phyloP scores from a whole-genome alignment of 2,113 vertebrate genomes.

The Eulemur rufifrons region DNA sequence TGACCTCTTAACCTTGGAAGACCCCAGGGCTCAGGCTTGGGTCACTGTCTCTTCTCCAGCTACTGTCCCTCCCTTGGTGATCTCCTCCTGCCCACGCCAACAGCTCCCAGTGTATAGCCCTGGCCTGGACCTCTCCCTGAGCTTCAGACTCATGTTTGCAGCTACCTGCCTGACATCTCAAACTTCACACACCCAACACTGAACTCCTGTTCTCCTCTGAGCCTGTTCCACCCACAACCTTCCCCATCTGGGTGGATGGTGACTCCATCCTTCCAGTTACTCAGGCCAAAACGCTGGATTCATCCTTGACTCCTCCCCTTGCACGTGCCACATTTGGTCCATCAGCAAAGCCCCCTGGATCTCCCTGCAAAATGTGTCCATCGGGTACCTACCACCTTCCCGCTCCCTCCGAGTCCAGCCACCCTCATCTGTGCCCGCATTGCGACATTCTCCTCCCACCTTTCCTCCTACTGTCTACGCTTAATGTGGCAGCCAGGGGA shows the following conservation, averaged over 20 bases:
- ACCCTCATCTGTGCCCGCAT: background rate
- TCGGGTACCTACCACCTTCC: background rate
- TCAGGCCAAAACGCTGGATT: background rate
- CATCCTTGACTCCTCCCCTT: background rate
- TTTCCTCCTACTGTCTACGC: fast-evolving
- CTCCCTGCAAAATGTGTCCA: background rate
- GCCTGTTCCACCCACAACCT: no score
- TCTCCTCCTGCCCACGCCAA: background rate
- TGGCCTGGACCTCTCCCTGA: background rate
- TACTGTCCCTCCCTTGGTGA: no score
- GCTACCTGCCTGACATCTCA: background rate
- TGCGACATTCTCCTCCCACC: no score
- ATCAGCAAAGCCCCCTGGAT: background rate
- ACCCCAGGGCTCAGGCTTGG: background rate
- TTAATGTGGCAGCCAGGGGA: background rate
- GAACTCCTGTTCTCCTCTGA: no score
- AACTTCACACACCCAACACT: no score
- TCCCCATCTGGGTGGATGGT: background rate
- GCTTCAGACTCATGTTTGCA: background rate
- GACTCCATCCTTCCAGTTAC: background rate
- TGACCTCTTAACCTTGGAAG: background rate
- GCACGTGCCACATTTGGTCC: background rate
- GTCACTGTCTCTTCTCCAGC: background rate
- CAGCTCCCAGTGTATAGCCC: background rate
- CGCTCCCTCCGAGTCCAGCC: background rate